Base-by-base conservation (phyloP, 2,888 invertebrate species). In the Phlogophora meticulosa region DNA sequence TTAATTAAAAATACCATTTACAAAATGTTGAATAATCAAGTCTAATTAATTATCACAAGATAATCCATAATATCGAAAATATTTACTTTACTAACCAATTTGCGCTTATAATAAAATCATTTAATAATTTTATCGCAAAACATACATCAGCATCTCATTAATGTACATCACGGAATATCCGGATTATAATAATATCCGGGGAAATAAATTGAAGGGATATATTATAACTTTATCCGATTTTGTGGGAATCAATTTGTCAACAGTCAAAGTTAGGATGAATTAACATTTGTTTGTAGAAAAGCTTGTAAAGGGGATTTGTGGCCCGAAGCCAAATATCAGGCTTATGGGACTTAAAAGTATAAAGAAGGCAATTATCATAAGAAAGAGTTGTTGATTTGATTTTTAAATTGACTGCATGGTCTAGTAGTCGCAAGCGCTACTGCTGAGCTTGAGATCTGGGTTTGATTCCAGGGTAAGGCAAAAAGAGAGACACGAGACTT, bases 181-280 rank as follows among this genome's bases (percentile, higher is more conserved):
- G 40, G 65, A 64, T 73, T 73, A 76, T 71, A 67, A 66, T 69
- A 40, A 70, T 32, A 32, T 28, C 76, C 59, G 38, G 52, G 56
- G 74, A 55, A 79, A 78, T 77, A 78, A 83, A 79, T 76, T 74
- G 78, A 61, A 64, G 15, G 63, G 71, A 66, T 74, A 28, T n/a
- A n/a, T n/a, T n/a, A n/a, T 78, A 46, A 60, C 51, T 67, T 77
- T 66, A 77, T 75, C 68, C 66, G 55, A 36, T 68, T 60, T 62
- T 68, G 64, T 71, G 72, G 52, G 53, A 75, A 82, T 82, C 76
- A 82, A 86, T 84, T 86, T 83, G 76, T 82, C 75, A 75, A 74
- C 74, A 73, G 80, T 70, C 72, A 74, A 72, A 78, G 66, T 78
- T 78, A 65, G 75, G 76, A 75, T 67, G 66, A 76, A 80, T 74